Percentiles rank a stretch among this genome's conserved stretches.
Evolutionary conservation across 2,888 invertebrate genomes (phyloP).

Genomic region (Apodemia zela): DNA sequence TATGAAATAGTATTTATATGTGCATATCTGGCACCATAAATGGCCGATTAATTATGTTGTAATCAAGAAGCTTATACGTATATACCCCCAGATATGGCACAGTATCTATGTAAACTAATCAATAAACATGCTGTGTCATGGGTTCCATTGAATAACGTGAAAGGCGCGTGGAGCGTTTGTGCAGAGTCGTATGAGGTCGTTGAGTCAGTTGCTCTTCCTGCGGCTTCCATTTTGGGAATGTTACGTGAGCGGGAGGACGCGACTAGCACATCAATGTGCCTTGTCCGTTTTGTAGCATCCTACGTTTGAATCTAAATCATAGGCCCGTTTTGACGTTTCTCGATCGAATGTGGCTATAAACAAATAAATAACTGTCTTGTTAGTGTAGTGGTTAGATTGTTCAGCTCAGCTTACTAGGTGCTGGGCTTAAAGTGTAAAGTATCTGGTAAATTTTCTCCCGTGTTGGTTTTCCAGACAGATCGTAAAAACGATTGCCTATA

Average conservation of each 20-base stretch:
- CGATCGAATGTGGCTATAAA: neutral
- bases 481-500: too few relatives aligned
- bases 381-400: too few relatives aligned
- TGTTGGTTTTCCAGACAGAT: too few relatives aligned
- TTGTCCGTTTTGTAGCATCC: neutral
- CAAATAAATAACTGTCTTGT: neutral
- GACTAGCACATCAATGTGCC: conserved; percentile 52
- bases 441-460: too few relatives aligned
- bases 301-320: neutral
- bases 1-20: conserved; percentile 5
- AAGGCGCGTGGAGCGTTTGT: conserved; percentile 54
- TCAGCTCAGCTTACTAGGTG: too few relatives aligned
- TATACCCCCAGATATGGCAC: conserved; percentile 42
- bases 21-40: conserved; percentile 1
- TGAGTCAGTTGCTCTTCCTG: conserved; percentile 74
- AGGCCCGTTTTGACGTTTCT: conserved; percentile 1
- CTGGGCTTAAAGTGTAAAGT: too few relatives aligned
- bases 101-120: conserved; percentile 53
- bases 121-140: conserved; percentile 59
- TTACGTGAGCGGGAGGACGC: conserved; percentile 67
- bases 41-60: conserved; percentile 18
- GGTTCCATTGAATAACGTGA: conserved; percentile 58
- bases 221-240: conserved; percentile 61
- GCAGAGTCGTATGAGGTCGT: conserved; percentile 52
- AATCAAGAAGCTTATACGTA: conserved; percentile 26